Percentiles rank a stretch among this genome's conserved stretches.
Conservation (phyloP, 2,113 vertebrate genomes). For the Tachycineta bicolor region DNA sequence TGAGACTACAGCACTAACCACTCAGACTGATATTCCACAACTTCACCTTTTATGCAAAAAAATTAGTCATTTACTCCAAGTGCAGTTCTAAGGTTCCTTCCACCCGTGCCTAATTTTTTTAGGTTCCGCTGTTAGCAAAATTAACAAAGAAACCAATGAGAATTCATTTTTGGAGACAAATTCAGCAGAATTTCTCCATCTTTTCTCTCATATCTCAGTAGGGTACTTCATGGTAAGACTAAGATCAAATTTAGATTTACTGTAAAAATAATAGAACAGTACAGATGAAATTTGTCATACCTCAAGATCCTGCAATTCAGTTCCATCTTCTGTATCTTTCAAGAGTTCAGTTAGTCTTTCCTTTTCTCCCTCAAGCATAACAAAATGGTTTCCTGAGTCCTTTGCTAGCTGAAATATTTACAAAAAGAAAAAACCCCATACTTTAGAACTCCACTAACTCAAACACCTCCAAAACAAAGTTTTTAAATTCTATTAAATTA, state of each 20-base stretch:
- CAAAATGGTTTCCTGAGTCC: conserved; percentile 72
- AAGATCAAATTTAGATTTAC: background rate
- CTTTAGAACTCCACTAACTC: background rate
- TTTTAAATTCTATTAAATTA: background rate
- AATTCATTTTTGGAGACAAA: background rate
- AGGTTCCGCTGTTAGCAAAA: background rate
- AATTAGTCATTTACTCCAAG: background rate
- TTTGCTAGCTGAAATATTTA: conserved; percentile 80
- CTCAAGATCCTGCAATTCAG: conserved; percentile 61
- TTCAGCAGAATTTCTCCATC: background rate
- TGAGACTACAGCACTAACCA: background rate
- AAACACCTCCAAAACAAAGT: background rate
- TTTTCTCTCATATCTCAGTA: background rate
- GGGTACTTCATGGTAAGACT: background rate
- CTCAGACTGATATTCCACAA: background rate
- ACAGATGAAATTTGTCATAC: conserved; percentile 49
- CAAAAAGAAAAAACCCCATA: background rate
- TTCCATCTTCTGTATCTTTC: conserved; percentile 75
- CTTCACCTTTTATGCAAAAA: background rate
- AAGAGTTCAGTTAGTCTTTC: conserved; percentile 84
- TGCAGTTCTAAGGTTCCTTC: background rate
- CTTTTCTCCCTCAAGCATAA: conserved; percentile 84
- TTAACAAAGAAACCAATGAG: background rate
- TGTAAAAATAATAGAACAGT: background rate
- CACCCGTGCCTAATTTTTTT: background rate